Base-by-base conservation (phyloP, 92 coral and sea anemone species). In the Porites divaricata region DNA sequence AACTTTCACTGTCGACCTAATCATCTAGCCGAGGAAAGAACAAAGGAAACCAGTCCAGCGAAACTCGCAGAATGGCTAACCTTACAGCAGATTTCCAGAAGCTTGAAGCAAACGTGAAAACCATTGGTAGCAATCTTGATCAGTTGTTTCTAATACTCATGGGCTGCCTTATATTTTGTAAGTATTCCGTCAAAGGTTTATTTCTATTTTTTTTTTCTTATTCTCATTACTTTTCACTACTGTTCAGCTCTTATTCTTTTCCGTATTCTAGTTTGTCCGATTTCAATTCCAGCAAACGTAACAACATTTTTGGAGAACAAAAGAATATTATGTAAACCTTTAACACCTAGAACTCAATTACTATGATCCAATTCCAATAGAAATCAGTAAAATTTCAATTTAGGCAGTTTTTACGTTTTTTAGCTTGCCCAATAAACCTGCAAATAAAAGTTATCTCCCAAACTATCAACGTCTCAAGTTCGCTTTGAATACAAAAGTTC, bases 101-200 rank as follows among this genome's bases (percentile, higher is more conserved):
- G 19, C 63, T 81, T 19, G 52, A 16, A 13, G 56, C 22, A 17
- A 41, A 20, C 19, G 61, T 83, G 20, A 19, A 41, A 35, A 45
- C n/a, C 23, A 22, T 87, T 21, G 53, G 74, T 17, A 26, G 64
- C 5, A 90, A 87, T 76, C 41, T 72, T 14, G 67, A 90, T 63
- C 91, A 90, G 58, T 50, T 90, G 0, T 90, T 90, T 64, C 85
- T 90, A 26, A 52, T 90, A 19, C 13, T 86, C 15, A 82, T 76
- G 79, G 93, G 93, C 62, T 69, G 81, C 74, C 68, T 87, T 26
- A 83, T 90, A 11, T 83, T 90, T 22, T 87, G 93, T 90, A 67
- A 90, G 93, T 90, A 87, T 15, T 54, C 5, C 12, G 14, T 54
- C 45, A 3, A 35, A 35, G 0, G 45, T 35, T 35, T 35, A 35